Evolutionary conservation across 2,888 invertebrate species (phyloP), one percentile per base, ranked within the genome.

Genomic region (Rhagium mordax): DNA sequence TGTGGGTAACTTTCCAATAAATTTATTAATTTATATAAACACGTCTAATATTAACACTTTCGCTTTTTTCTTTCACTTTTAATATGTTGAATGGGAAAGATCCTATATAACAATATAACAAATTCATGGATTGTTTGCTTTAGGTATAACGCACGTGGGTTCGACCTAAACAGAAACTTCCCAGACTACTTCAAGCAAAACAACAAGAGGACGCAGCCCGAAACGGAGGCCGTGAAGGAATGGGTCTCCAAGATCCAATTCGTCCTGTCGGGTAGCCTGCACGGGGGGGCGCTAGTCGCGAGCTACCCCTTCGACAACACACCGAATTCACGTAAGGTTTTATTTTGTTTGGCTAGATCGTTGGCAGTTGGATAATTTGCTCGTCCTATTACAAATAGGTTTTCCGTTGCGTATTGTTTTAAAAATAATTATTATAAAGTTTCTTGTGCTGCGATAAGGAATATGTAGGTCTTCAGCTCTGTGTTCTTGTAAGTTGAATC

Each of bases 241-340:
- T 98, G 98, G 98, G 93, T 97, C 74, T 94, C 95, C 76, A 95
- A 96, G 87, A 95, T 95, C 72, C 97, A 96, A 87, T 98, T 98
- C 86, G 96, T 98, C 10, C 89, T 98, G 33, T 98, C 98, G 0
- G 98, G 97, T 57, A 97, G 97, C 80, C 90, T 98, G 67, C 98
- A 98, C 86, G 98, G 98, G 0, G 98, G 98, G 55, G 96, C 97
- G 0, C 89, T 98, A 74, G 98, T 99, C 13, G 98, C 97, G 55
- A 98, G 97, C 84, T 99, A 98, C 88, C 98, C 99, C 0, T 99
- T 95, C 87, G 98, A 99, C 88, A 98, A 97, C 87, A 97, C 96
- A 3, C 96, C 96, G 18, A 96, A 94, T 90, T 94, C 96, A 88
- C 95, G 97, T 97, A 94, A 94, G 94, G 90, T 67, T 33, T 62